A percentile compares a stretch with the other conserved stretches of the same genome.
Evolutionary conservation across 2,797 vertebrate species (phyloP).

Genomic region (Hypotaenidia okinawae): DNA sequence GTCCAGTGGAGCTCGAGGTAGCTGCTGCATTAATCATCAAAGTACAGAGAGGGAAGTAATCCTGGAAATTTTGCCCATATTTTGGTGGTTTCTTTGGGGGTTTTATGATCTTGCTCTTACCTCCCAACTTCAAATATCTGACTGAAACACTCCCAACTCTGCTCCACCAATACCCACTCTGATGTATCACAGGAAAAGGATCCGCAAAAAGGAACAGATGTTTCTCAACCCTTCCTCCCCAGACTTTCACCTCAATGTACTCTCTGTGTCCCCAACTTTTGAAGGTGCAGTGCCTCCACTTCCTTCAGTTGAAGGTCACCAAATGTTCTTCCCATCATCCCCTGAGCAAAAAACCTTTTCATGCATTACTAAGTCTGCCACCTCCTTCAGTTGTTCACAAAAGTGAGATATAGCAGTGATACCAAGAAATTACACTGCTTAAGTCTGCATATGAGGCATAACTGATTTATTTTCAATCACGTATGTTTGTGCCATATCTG

Average conservation of each 20-base stretch:
- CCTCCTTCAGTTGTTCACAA: neutral
- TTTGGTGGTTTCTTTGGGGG: accelerated
- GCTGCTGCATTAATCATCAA: neutral
- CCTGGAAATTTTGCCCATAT: accelerated
- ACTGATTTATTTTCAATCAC: neutral
- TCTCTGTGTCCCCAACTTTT: neutral
- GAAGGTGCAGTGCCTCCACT: neutral
- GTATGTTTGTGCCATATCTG: neutral
- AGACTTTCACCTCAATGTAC: neutral
- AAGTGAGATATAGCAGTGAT: neutral
- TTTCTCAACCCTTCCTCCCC: neutral
- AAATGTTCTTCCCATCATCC: neutral
- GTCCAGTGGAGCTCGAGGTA: neutral
- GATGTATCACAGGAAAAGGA: neutral
- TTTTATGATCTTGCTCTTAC: neutral
- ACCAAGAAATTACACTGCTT: neutral
- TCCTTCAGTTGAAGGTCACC: neutral
- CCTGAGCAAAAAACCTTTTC: neutral
- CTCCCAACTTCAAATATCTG: neutral
- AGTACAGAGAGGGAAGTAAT: neutral
- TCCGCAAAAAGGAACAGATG: neutral
- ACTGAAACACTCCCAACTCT: neutral
- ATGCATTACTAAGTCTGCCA: neutral
- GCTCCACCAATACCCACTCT: neutral
- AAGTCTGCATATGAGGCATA: neutral